These are phyloP conservation scores for Nibea coibor DNA, from an alignment of 2,113 vertebrate genomes.

Conservation along the genomic window DNA sequence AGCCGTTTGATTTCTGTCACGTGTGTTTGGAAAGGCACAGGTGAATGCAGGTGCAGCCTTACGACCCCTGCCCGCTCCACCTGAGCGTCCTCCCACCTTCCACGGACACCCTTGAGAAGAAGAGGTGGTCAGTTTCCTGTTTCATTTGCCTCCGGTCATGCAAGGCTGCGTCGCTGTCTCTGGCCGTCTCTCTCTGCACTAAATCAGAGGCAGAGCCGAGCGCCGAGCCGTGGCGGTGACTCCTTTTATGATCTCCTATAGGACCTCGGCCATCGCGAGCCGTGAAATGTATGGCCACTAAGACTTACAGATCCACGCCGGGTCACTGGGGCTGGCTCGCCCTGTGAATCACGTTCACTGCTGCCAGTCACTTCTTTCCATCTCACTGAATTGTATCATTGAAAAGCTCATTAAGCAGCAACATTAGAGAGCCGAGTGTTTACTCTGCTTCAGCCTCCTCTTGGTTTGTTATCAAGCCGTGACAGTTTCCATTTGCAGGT, in stretches of 20 bases:
- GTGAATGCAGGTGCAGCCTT: conserved; percentile 2
- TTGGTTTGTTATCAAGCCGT: conserved; percentile 74
- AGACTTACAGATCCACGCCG: conserved; percentile 27
- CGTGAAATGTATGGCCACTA: conserved; percentile 40
- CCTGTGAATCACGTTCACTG: conserved; percentile 24
- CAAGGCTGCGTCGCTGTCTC: conserved; percentile 59
- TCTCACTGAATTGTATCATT: conserved; percentile 42
- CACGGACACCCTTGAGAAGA: conserved; percentile 62
- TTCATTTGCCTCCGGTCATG: conserved; percentile 71
- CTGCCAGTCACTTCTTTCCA: conserved; percentile 46
- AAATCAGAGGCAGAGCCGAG: conserved; percentile 63
- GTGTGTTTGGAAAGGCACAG: background rate
- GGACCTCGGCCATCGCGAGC: conserved; percentile 37
- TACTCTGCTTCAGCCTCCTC: conserved; percentile 68
- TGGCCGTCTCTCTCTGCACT: conserved; percentile 55
- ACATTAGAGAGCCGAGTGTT: conserved; percentile 65
- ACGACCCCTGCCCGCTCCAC: background rate
- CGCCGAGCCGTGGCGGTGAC: conserved; percentile 75
- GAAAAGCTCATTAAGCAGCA: conserved; percentile 74
- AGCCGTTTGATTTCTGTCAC: background rate
- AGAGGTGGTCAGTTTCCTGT: conserved; percentile 66
- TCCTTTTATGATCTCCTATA: conserved; percentile 69
- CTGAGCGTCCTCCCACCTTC: conserved; percentile 1
- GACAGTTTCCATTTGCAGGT: conserved; percentile 79
- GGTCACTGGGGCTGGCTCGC: conserved; percentile 31